These are phyloP conservation scores for Gnatocerus cornutus DNA, from an alignment of 2,888 invertebrate genomes.

Conservation along the genomic window DNA sequence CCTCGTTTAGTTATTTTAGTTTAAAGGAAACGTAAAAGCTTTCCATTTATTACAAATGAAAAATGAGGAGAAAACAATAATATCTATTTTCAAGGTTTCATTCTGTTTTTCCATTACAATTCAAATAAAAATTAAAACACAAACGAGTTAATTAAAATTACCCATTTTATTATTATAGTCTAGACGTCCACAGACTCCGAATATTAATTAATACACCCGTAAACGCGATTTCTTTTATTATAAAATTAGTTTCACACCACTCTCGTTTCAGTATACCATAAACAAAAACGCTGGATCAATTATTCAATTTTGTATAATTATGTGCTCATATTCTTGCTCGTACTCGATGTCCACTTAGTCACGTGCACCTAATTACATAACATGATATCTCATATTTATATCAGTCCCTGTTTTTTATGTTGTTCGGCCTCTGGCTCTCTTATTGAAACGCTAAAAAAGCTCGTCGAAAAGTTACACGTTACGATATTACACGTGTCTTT, in stretches of 20 bases:
- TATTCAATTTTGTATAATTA: slow-evolving; percentile 34
- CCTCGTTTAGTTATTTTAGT: too few relatives aligned
- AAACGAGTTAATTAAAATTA: not conserved
- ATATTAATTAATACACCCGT: not conserved
- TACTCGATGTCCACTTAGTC: slow-evolving; percentile 43
- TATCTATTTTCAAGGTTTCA: too few relatives aligned
- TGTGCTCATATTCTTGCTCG: slow-evolving; percentile 17
- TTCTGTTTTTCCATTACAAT: too few relatives aligned
- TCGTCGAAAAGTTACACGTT: slow-evolving; percentile 35
- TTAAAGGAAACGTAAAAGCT: too few relatives aligned
- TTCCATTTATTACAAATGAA: too few relatives aligned
- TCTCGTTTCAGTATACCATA: not conserved
- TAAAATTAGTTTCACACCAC: too few relatives aligned
- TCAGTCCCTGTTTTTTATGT: slow-evolving; percentile 31
- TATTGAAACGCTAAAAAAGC: slow-evolving; percentile 42
- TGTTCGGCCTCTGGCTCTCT: slow-evolving; percentile 26
- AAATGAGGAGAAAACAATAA: too few relatives aligned
- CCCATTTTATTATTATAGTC: not conserved
- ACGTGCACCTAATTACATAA: slow-evolving; percentile 47
- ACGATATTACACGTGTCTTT: slow-evolving; percentile 48
- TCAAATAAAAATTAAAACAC: too few relatives aligned
- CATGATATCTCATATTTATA: slow-evolving; percentile 42
- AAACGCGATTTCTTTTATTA: too few relatives aligned
- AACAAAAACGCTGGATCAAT: slow-evolving; percentile 15
- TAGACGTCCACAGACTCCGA: not conserved